Evolutionary conservation across 2,888 invertebrate species (phyloP).

Genomic region (Patella depressa): DNA sequence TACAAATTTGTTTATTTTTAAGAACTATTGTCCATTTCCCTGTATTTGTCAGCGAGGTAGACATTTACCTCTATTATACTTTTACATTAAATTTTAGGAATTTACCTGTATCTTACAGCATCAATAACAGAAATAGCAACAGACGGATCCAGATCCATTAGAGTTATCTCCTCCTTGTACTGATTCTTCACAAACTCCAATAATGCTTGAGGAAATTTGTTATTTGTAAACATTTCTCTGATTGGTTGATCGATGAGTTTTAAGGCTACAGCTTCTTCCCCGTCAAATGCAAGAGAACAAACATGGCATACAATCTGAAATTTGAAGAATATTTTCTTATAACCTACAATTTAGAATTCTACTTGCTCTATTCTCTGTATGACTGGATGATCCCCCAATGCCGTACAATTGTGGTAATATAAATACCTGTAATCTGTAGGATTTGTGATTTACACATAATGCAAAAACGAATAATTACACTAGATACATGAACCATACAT

Average conservation of each 20-base stretch:
- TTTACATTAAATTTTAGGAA: too few species aligned
- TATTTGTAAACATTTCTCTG: conserved; percentile 33
- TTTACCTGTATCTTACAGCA: conserved; percentile 60
- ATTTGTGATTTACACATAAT: background rate
- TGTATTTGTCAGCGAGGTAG: too few species aligned
- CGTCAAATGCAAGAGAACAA: conserved; percentile 48
- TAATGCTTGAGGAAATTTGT: conserved; percentile 38
- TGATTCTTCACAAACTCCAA: conserved; percentile 46
- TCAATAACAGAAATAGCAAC: conserved; percentile 57
- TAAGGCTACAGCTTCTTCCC: conserved; percentile 49
- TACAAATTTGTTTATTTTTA: too few species aligned
- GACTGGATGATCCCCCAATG: too few species aligned
- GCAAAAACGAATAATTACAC: background rate
- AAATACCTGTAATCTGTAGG: too few species aligned
- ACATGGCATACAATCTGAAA: conserved; percentile 47
- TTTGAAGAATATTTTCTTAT: too few species aligned
- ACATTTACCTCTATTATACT: too few species aligned
- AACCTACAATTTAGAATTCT: too few species aligned
- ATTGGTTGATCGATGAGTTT: conserved; percentile 54
- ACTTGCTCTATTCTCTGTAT: too few species aligned
- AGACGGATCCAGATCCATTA: conserved; percentile 60
- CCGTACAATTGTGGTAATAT: too few species aligned
- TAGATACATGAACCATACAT: too few species aligned
- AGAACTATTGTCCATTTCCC: too few species aligned
- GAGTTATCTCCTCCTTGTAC: conserved; percentile 44